Base-by-base conservation (phyloP, 2,888 invertebrate species). In the Ischnus inquisitorius region DNA sequence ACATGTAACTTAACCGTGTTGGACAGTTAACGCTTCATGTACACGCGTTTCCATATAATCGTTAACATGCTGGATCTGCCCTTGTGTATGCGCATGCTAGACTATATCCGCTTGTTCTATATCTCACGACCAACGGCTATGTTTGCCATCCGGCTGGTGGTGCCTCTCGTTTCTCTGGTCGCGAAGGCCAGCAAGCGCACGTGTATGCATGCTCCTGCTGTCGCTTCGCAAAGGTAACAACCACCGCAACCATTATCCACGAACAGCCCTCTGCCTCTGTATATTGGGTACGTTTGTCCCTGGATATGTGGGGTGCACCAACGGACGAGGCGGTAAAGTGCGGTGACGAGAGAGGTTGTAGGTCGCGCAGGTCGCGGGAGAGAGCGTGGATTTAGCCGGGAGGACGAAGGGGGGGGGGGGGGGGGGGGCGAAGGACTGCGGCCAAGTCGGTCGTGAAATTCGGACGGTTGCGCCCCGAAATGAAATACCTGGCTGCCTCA, bases 381-480 rank as follows among this genome's bases (percentile, higher is more conserved):
- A 68, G 69, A 78, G 69, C 69, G 64, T 5, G 74, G 48, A 51
- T 43, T 64, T n/a, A n/a, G n/a, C n/a, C n/a, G n/a, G n/a, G n/a
- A n/a, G n/a, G n/a, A n/a, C n/a, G n/a, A n/a, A n/a, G n/a, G n/a
- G n/a, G n/a, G n/a, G n/a, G n/a, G n/a, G 41, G 69, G 74, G 74
- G 68, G 67, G 75, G 57, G 72, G 28, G 67, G 25, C 54, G 39
- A 80, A 80, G 81, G 74, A 74, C 79, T 84, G 81, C 65, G 84
- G 84, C 78, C 81, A 84, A 84, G 84, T 84, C 81, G 72, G 74
- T 84, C 84, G 84, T 84, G 84, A 84, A 84, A 84, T 84, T 84
- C 81, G 84, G 81, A 84, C 84, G 81, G 81, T 81, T 81, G 84
- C 84, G 79, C 78, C 69, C 81, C 81, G 74, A 84, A 84, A 84